phyloP scores from a whole-genome alignment of 2,113 vertebrate species.

The Dolichotis patagonum region DNA sequence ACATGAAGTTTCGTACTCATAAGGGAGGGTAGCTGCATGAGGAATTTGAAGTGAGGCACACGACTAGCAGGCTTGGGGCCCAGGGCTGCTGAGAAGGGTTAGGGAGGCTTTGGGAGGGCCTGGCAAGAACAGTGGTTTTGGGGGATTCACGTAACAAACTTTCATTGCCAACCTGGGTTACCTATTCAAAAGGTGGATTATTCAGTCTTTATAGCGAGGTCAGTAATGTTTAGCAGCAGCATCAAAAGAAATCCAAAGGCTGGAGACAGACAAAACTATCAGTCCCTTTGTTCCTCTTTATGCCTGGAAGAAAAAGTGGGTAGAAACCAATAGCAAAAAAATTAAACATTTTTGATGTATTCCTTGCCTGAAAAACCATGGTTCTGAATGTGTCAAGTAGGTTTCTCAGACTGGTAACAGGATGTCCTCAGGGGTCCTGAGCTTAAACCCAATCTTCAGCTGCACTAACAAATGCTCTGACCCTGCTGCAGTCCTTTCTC shows the following conservation, averaged over 20 bases:
- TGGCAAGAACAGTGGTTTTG: not conserved
- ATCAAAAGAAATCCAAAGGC: slow-evolving; percentile 18
- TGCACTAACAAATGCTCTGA: not conserved
- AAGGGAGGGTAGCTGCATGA: not conserved
- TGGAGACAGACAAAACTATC: not conserved
- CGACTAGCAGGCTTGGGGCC: not conserved
- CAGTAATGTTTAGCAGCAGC: slow-evolving; percentile 21
- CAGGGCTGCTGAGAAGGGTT: not conserved
- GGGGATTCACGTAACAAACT: not conserved
- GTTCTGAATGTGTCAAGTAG: not conserved
- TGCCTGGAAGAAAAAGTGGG: not conserved
- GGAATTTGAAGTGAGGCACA: not conserved
- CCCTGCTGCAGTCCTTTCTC: not conserved
- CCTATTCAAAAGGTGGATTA: not conserved
- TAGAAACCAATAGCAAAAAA: not conserved
- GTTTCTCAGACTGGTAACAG: not conserved
- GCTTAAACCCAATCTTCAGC: not conserved
- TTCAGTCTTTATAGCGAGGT: slow-evolving; percentile 13
- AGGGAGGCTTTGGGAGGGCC: not conserved
- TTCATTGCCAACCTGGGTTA: not conserved
- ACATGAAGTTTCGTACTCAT: not conserved
- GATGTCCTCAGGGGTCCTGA: not conserved
- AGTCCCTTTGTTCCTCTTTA: slow-evolving; percentile 45
- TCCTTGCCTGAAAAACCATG: not conserved
- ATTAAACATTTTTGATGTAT: not conserved